phyloP scores from a whole-genome alignment of 2,888 invertebrate genomes.

The Trichacis sp. region DNA sequence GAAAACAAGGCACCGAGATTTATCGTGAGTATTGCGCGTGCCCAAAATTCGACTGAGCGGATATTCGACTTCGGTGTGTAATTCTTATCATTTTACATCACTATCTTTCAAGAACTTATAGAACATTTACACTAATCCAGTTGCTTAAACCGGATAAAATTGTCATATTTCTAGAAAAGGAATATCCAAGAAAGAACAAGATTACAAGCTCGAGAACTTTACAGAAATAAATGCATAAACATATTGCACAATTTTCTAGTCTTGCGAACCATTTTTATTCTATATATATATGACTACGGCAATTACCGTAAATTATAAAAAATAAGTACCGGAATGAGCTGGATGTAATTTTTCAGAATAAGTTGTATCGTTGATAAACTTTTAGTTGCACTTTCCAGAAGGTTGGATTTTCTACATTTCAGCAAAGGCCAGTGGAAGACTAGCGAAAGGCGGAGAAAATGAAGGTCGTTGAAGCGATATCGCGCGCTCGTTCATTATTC shows the following conservation, averaged over 20 bases:
- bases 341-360: background rate
- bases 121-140: too few relatives aligned
- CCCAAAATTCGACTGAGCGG: constrained; percentile 17
- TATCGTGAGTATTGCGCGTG: constrained; percentile 24
- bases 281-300: background rate
- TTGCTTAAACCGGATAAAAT: too few relatives aligned
- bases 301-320: too few relatives aligned
- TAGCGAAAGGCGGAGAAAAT: background rate
- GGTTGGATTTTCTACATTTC: constrained; percentile 11
- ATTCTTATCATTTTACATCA: constrained; percentile 10
- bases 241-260: too few relatives aligned
- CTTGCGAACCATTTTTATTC: background rate
- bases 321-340: too few relatives aligned
- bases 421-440: background rate
- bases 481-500: constrained; percentile 28
- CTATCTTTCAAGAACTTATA: background rate
- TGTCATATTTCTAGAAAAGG: too few relatives aligned
- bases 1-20: constrained; percentile 6
- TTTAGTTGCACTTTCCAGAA: background rate
- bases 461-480: constrained; percentile 20
- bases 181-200: too few relatives aligned
- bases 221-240: too few relatives aligned
- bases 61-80: constrained; percentile 18
- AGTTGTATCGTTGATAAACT: background rate
- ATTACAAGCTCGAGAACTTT: too few relatives aligned